phyloP scores from a whole-genome alignment of 2,888 invertebrate genomes.

The Mimas tiliae region DNA sequence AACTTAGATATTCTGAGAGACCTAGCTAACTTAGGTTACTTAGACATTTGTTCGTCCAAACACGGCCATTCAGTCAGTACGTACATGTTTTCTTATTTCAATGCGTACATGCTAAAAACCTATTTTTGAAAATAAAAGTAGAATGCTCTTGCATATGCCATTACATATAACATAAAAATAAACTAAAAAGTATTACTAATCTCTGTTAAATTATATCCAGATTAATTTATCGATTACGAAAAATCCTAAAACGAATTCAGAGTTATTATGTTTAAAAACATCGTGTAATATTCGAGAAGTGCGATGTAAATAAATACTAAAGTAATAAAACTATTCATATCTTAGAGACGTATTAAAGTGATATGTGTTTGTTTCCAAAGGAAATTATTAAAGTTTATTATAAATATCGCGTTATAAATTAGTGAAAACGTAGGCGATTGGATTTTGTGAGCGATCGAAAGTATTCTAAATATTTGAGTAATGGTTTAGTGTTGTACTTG shows the following conservation, averaged over 20 bases:
- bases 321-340: slow-evolving; percentile 75
- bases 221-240: slow-evolving; percentile 32
- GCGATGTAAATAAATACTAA: slow-evolving; percentile 66
- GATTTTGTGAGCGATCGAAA: background rate
- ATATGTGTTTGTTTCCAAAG: slow-evolving; percentile 80
- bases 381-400: slow-evolving; percentile 79
- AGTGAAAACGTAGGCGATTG: slow-evolving; percentile 11
- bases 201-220: slow-evolving; percentile 32
- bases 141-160: background rate
- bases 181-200: slow-evolving; percentile 10
- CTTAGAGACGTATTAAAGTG: slow-evolving; percentile 79
- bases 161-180: background rate
- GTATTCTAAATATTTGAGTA: slow-evolving; percentile 19
- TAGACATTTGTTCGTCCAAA: too few species aligned
- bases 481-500: slow-evolving; percentile 8
- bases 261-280: slow-evolving; percentile 30
- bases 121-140: too few species aligned
- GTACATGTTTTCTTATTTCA: too few species aligned
- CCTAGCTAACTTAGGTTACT: too few species aligned
- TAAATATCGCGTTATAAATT: slow-evolving; percentile 38
- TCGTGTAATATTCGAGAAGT: slow-evolving; percentile 47
- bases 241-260: slow-evolving; percentile 30
- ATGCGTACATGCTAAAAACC: too few species aligned
- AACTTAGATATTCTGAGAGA: too few species aligned
- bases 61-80: too few species aligned